A percentile compares a stretch with the other conserved stretches of the same genome.
Evolutionary conservation across 2,113 vertebrate genomes (phyloP).

Genomic region (Indri indri): DNA sequence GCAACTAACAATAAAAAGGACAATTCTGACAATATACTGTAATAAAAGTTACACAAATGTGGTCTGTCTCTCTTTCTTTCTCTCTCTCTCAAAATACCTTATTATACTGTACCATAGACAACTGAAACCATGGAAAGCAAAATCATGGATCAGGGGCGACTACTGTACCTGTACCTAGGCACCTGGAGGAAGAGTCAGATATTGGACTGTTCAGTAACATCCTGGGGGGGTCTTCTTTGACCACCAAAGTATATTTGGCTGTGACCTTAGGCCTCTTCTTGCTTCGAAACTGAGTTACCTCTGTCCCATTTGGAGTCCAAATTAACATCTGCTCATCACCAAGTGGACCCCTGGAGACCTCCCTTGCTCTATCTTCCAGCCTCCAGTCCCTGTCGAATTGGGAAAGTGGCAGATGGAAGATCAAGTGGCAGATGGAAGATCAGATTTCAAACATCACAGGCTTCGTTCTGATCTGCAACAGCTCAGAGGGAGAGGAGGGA

Average conservation of each 20-base stretch:
- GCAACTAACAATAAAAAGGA: not conserved
- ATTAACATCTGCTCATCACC: conserved; percentile 58
- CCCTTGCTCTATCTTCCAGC: not conserved
- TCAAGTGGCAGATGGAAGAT: conserved; percentile 66
- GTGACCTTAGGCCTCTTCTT: conserved; percentile 11
- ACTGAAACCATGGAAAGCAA: not conserved
- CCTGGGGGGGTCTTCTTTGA: not conserved
- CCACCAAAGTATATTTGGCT: not conserved
- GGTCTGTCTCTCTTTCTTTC: not conserved
- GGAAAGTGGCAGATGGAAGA: conserved; percentile 67
- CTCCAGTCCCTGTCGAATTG: not conserved
- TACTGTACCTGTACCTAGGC: not conserved
- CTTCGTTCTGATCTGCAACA: conserved; percentile 46
- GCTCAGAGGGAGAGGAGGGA: not conserved
- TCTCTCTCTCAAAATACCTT: not conserved
- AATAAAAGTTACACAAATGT: not conserved
- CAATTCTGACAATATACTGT: not conserved
- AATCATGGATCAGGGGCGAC: not conserved
- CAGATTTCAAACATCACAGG: conserved; percentile 56
- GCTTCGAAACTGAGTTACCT: conserved; percentile 35
- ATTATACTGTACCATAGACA: not conserved
- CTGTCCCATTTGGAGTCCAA: conserved; percentile 18
- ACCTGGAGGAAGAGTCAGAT: not conserved
- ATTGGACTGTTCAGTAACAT: not conserved
- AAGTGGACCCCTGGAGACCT: conserved; percentile 33